Evolutionary conservation across 2,113 vertebrate genomes (phyloP).

Genomic region (Pontoporia blainvillei): DNA sequence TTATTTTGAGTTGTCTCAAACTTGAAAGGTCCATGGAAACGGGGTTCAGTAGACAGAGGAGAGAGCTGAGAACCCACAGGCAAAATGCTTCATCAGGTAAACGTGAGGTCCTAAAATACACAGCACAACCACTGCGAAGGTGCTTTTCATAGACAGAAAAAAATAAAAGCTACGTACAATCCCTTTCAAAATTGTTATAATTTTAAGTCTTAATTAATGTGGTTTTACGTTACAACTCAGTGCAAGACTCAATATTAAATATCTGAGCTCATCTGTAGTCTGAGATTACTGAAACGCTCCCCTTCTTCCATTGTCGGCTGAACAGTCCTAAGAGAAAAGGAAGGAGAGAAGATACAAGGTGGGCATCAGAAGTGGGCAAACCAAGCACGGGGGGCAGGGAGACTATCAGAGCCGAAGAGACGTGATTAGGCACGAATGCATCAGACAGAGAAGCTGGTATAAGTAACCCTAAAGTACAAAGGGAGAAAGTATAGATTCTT

Average conservation of each 20-base stretch:
- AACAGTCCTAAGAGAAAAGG: neutral
- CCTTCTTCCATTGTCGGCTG: neutral
- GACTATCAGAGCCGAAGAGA: neutral
- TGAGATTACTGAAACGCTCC: neutral
- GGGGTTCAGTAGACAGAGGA: neutral
- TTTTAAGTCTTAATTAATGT: neutral
- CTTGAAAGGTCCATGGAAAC: neutral
- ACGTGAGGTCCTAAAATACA: neutral
- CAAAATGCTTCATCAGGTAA: neutral
- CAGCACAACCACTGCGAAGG: fast-evolving
- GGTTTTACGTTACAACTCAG: neutral
- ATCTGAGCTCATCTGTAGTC: neutral
- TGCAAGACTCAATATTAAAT: neutral
- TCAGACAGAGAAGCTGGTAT: neutral
- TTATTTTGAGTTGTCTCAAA: neutral
- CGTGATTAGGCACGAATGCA: neutral
- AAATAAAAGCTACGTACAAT: fast-evolving
- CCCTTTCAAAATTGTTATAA: neutral
- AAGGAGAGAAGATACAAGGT: fast-evolving
- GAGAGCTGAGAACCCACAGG: fast-evolving
- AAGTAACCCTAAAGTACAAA: neutral
- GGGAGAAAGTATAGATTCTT: conserved; percentile 19
- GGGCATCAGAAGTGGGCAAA: neutral
- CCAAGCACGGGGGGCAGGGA: neutral
- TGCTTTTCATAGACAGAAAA: neutral